Percentiles rank a stretch among this genome's conserved stretches.
These are phyloP conservation scores for Echiichthys vipera DNA, from an alignment of 2,797 vertebrate species.

Conservation along the genomic window DNA sequence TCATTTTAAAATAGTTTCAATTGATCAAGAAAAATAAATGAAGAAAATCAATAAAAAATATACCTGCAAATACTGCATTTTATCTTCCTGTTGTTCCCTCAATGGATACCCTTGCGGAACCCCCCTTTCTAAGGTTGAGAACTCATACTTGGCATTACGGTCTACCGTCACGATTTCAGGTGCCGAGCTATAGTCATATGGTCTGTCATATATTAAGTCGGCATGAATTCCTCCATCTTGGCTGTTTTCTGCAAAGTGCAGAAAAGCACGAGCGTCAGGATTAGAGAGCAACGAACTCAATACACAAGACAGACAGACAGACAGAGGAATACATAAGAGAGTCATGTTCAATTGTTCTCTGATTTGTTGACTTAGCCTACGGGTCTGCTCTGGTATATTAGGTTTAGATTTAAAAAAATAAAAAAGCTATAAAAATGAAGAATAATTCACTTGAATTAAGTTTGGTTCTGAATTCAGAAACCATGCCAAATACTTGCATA, in stretches of 20 bases:
- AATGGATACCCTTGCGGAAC: slow-evolving; percentile 88
- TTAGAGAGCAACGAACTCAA: slow-evolving; percentile 85
- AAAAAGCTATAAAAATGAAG: slow-evolving; percentile 20
- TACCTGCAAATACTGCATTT: slow-evolving; percentile 98
- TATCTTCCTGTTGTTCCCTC: slow-evolving; percentile 91
- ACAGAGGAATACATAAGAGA: slow-evolving; percentile 85
- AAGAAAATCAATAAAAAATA: slow-evolving; percentile 87
- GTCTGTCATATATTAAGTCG: slow-evolving; percentile 90
- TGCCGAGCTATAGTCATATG: slow-evolving; percentile 89
- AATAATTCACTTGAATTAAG: slow-evolving; percentile 46
- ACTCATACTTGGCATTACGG: slow-evolving; percentile 91
- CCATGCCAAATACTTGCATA: slow-evolving; percentile 20
- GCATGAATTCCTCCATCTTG: slow-evolving; percentile 89
- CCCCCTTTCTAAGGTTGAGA: slow-evolving; percentile 91
- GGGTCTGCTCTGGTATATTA: slow-evolving; percentile 59
- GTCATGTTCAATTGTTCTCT: slow-evolving; percentile 80
- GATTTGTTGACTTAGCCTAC: slow-evolving; percentile 61
- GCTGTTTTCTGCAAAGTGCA: slow-evolving; percentile 90
- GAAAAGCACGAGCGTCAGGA: slow-evolving; percentile 88
- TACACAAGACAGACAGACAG: slow-evolving; percentile 86
- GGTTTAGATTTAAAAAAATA: slow-evolving; percentile 34
- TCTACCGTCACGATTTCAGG: slow-evolving; percentile 91
- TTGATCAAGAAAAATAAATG: slow-evolving; percentile 79
- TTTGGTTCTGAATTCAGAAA: slow-evolving; percentile 39
- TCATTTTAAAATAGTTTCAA: slow-evolving; percentile 74